Base-by-base conservation (phyloP, 2,113 vertebrate species). In the Sitta europaea region DNA sequence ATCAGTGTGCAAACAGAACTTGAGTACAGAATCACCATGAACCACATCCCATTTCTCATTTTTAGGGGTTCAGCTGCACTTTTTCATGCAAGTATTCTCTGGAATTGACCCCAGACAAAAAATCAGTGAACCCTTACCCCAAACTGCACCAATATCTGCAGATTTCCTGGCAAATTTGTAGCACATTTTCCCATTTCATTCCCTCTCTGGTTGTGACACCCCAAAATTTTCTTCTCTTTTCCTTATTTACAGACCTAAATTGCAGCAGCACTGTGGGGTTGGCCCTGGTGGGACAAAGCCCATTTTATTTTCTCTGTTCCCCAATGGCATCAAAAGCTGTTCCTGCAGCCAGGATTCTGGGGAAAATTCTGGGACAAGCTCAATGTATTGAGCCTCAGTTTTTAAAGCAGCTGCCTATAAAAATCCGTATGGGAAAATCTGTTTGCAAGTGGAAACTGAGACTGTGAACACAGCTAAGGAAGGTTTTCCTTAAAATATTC, bases 81-180 rank as follows among this genome's bases (percentile, higher is more conserved):
- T 81, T 23, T 35, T 33, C 9, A 73, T 51, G 54, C 29, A 35
- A 24, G 2, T 5, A 3, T 48, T 54, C 42, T 50, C 42, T 66
- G 80, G 38, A 33, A 70, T 0, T 73, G 57, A 33, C 45, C 68
- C 51, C 9, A 81, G 74, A 33, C 21, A 22, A 29, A 62, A 58
- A 35, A 70, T 24, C 1, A 0, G 33, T n/a, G 67, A 92, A 47
- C 15, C 11, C 4, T 0, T 1, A 54, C 11, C 50, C 61, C 68
- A 54, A 74, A 42, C 33, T 51, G 51, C 72, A 74, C 33, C 59
- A n/a, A 25, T 36, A 71, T 3, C 59, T 84, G 24, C 51, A 22
- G 29, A 43, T 42, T 66, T 65, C 38, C 83, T 80, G 72, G 42
- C 83, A 89, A 54, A 58, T 61, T 16, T 38, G 38, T 19, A 71